Base-by-base conservation (phyloP, 2,797 vertebrate genomes). In the Poecilia picta region DNA sequence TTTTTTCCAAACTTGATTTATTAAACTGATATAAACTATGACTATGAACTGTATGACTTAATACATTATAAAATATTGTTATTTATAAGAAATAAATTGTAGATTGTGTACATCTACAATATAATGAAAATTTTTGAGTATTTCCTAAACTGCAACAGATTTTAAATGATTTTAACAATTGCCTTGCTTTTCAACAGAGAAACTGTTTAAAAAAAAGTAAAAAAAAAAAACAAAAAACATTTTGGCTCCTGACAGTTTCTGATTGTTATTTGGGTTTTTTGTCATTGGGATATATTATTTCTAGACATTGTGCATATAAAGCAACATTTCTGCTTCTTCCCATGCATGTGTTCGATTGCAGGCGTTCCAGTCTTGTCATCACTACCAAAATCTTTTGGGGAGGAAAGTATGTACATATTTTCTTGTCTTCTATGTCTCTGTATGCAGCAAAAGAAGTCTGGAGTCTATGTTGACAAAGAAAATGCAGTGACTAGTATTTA, bases 341-440 rank as follows among this genome's bases (percentile, higher is more conserved):
- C n/a, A 57, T 59, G 10, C 20, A 28, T 59, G 55, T 59, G 25
- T 59, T 59, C 11, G 28, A 28, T 31, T 62, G 57, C 15, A 99
- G 98, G 86, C 97, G 98, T 15, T 99, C 98, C 88, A 99, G 96
- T 96, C 95, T 99, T 76, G 98, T 99, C 89, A 99, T 99, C 92
- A 99, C 98, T 71, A 99, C 98, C 77, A 99, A 99, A 95, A 98
- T 99, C 94, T 99, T 99, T 95, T 99, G 98, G 98, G 98, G 98
- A 81, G 98, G 98, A 96, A 99, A 99, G 98, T 99, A 97, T 89
- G 98, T 98, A 83, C 79, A 86, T 77, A 47, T 77, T 43, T 45
- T 20, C 55, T 80, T 15, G 28, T 62, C 13, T 33, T 62, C 28
- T 62, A 62, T 8, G 4, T 62, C 4, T 62, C 31, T 23, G 55